Conservation (phyloP, 2,113 vertebrate species). For the Donacobius atricapilla region DNA sequence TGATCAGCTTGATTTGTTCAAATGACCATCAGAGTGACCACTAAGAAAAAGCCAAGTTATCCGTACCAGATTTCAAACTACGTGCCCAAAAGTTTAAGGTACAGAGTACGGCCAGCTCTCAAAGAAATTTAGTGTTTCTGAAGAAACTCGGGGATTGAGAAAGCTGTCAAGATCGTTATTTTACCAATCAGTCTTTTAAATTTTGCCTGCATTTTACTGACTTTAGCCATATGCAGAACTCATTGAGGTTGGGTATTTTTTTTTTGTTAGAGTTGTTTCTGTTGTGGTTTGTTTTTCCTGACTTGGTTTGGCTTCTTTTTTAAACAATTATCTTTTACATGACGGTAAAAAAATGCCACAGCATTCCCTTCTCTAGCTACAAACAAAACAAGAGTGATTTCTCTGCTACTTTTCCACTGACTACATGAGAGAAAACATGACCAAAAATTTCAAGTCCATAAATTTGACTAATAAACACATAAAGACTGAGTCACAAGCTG, state of each 20-base stretch:
- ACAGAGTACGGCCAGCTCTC: neutral
- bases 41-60: neutral
- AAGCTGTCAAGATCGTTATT: neutral
- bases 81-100: neutral
- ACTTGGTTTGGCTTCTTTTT: neutral
- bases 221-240: neutral
- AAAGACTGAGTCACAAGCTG: neutral
- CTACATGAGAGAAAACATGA: neutral
- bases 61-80: neutral
- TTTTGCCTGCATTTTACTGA: neutral
- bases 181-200: neutral
- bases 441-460: neutral
- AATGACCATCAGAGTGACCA: neutral
- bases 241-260: accelerated
- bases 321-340: neutral
- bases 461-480: neutral
- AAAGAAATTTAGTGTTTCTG: neutral
- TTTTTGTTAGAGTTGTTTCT: neutral
- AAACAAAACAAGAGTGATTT: neutral
- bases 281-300: neutral
- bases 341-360: neutral
- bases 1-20: neutral
- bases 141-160: neutral
- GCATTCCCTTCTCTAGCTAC: neutral
- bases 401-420: neutral